Evolutionary conservation across 2,888 invertebrate genomes (phyloP), one percentile per base, ranked within the genome.

Genomic region (Bimastos eiseni): DNA sequence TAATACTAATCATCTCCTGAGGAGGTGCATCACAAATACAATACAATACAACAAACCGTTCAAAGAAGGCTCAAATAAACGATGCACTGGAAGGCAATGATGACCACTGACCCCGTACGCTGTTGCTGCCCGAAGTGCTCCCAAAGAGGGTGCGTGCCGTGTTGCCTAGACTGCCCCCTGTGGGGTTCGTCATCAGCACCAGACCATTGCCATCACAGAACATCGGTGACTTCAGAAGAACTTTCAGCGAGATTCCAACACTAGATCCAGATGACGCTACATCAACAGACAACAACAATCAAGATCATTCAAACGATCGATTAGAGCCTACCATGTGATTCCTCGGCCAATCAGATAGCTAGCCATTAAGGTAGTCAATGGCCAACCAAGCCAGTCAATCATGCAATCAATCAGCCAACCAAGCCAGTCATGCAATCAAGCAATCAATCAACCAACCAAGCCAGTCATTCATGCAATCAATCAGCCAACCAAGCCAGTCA

Each of bases 71-170:
- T 13, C 11, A 19, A 2, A 49, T 21, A 49, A 49, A n/a, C 17
- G n/a, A 70, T 0, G 70, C 6, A n/a, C 3, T 70, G n/a, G 8
- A 5, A 19, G 44, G 19, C 30, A 1, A 1, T 30, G 24, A 11
- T 30, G 24, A 88, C 93, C n/a, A n/a, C n/a, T 94, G 92, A 94
- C 95, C 93, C 93, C 94, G 93, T 11, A 94, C 92, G 90, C 93
- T 93, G 19, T 94, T 93, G 8, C 94, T 92, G 90, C 94, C 93
- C 41, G 93, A 93, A 19, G 94, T 93, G 89, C 94, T 94, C 3
- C 94, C 95, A 93, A 95, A 95, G 92, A 94, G 93, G 17, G 94
- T 94, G 19, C 95, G 91, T 0, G 94, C 93, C 11, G 94, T 92
- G 41, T 93, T 93, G 34, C 93, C 93, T 13, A 92, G 93, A 21